Evolutionary conservation across 2,113 vertebrate species (phyloP).

Genomic region (Prionailurus bengalensis): DNA sequence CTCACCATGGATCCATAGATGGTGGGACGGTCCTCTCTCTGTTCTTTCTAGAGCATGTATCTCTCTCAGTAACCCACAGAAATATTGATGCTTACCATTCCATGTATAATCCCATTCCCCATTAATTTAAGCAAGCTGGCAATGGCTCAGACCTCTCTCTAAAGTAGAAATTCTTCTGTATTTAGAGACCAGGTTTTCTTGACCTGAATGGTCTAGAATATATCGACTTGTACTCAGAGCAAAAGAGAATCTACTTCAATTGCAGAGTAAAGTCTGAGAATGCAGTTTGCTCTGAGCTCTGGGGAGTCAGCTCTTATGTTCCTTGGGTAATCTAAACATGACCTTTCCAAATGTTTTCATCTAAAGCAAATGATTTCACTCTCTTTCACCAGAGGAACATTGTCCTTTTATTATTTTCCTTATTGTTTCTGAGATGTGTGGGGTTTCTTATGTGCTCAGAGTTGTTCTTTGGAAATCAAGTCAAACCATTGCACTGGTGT

Average conservation of each 20-base stretch:
- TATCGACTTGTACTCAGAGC: conserved; percentile 16
- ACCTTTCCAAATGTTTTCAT: conserved; percentile 69
- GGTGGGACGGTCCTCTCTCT: not conserved
- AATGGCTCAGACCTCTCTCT: not conserved
- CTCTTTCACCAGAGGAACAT: conserved; percentile 64
- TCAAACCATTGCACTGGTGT: not conserved
- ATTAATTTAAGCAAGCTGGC: not conserved
- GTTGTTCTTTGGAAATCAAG: conserved; percentile 44
- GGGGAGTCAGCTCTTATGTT: conserved; percentile 27
- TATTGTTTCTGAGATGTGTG: conserved; percentile 57
- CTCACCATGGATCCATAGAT: fast-evolving
- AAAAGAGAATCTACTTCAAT: conserved; percentile 40
- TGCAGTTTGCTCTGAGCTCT: not conserved
- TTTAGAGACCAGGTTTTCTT: not conserved
- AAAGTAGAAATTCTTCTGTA: conserved; percentile 15
- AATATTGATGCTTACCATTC: not conserved
- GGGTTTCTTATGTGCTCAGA: conserved; percentile 43
- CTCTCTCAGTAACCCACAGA: not conserved
- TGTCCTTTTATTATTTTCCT: conserved; percentile 66
- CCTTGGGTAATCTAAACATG: conserved; percentile 59
- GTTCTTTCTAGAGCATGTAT: not conserved
- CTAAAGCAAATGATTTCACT: conserved; percentile 69
- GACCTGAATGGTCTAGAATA: not conserved
- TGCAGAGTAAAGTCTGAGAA: not conserved
- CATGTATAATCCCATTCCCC: not conserved